phyloP scores from a whole-genome alignment of 2,888 invertebrate genomes.

The Camponotus fellah region DNA sequence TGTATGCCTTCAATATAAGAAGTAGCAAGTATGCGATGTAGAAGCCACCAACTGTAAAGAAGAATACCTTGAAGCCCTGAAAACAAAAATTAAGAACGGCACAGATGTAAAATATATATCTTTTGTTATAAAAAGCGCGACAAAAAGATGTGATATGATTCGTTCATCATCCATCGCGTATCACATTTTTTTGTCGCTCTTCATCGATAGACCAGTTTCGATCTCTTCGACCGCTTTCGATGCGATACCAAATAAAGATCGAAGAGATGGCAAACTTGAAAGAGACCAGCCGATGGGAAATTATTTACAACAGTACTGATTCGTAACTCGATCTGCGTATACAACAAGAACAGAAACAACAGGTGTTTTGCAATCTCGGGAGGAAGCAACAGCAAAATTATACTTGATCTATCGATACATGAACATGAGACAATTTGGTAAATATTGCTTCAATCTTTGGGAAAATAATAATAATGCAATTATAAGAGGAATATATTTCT shows the following conservation, averaged over 20 bases:
- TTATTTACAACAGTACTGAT: slow-evolving; percentile 9
- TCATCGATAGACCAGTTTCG: slow-evolving; percentile 21
- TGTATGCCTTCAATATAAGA: slow-evolving; percentile 95
- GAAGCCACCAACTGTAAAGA: slow-evolving; percentile 93
- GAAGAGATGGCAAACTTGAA: slow-evolving; percentile 9
- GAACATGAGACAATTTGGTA: slow-evolving; percentile 29
- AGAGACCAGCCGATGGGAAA: background rate
- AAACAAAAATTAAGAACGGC: slow-evolving; percentile 71
- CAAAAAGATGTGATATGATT: background rate
- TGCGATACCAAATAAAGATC: slow-evolving; percentile 29
- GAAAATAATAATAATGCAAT: background rate
- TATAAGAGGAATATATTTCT: too few species aligned
- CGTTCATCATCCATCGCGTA: background rate
- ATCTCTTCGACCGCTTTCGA: slow-evolving; percentile 37
- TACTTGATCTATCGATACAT: background rate
- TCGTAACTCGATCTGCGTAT: background rate
- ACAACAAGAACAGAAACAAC: background rate
- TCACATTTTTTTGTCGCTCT: background rate
- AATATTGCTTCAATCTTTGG: background rate
- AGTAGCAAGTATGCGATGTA: slow-evolving; percentile 95
- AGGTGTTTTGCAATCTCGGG: background rate
- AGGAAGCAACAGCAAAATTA: background rate
- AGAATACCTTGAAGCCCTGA: slow-evolving; percentile 96
- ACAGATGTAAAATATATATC: background rate
- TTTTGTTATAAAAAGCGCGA: background rate